These are phyloP conservation scores for Pentalonia nigronervosa DNA, from an alignment of 1,140 invertebrate genomes.

Conservation along the genomic window DNA sequence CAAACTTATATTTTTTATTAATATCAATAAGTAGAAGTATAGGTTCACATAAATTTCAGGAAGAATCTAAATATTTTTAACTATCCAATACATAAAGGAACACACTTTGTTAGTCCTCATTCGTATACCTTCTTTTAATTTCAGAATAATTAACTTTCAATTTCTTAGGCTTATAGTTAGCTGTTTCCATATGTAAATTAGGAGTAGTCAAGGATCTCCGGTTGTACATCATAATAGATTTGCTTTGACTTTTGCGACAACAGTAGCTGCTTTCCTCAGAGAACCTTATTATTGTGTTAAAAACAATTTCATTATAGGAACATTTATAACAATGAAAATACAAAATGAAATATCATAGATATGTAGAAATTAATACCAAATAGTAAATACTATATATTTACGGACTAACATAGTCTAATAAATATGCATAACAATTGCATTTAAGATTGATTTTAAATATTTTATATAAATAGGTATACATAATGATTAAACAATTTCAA, in stretches of 20 bases:
- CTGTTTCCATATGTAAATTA: slow-evolving; percentile 52
- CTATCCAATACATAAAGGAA: slow-evolving; percentile 6
- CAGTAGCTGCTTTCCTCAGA: slow-evolving; percentile 55
- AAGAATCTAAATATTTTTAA: slow-evolving; percentile 32
- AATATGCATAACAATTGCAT: neutral
- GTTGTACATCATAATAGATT: slow-evolving; percentile 51
- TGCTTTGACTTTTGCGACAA: slow-evolving; percentile 54
- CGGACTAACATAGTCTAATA: neutral
- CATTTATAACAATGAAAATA: neutral
- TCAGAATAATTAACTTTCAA: slow-evolving; percentile 54
- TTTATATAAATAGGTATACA: neutral
- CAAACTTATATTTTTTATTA: neutral
- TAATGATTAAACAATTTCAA: neutral
- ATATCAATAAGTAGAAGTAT: neutral
- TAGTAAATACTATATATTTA: neutral
- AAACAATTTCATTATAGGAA: slow-evolving; percentile 27
- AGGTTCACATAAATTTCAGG: slow-evolving; percentile 39
- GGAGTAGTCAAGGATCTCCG: slow-evolving; percentile 52
- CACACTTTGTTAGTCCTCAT: slow-evolving; percentile 49
- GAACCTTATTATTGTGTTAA: slow-evolving; percentile 31
- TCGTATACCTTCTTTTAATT: slow-evolving; percentile 49
- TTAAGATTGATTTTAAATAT: neutral
- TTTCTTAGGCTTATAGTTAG: slow-evolving; percentile 51
- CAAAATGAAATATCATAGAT: neutral
- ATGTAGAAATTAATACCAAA: neutral